These are phyloP conservation scores for Ornithorhynchus anatinus DNA, from an alignment of 2,113 vertebrate genomes.

Conservation along the genomic window DNA sequence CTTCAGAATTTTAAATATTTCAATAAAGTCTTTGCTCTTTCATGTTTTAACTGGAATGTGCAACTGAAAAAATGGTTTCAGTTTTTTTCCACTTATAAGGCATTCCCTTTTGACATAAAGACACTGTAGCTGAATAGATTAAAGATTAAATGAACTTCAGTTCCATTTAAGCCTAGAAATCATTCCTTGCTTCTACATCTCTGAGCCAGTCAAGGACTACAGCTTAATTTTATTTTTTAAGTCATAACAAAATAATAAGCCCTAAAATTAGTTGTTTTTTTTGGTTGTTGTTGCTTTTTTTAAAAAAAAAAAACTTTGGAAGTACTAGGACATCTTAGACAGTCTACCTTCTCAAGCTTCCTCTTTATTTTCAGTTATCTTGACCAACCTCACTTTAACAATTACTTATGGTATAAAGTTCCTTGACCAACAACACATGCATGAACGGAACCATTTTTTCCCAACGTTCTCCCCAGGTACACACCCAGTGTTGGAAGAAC, in stretches of 20 bases:
- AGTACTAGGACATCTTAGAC: neutral
- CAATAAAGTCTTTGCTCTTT: neutral
- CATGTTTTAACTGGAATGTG: neutral
- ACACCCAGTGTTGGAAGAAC: too few relatives aligned
- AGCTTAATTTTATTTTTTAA: neutral
- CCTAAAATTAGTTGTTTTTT: neutral
- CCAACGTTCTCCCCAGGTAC: too few relatives aligned
- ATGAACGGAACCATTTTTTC: too few relatives aligned
- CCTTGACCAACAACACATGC: too few relatives aligned
- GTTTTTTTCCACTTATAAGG: neutral
- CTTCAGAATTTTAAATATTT: constrained; percentile 16
- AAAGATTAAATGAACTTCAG: too few relatives aligned
- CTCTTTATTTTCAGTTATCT: neutral
- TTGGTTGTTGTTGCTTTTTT: too few relatives aligned
- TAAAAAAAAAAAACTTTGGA: constrained; percentile 2
- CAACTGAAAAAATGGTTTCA: neutral
- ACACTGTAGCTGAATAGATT: too few relatives aligned
- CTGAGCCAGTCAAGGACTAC: constrained; percentile 15
- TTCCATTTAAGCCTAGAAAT: neutral
- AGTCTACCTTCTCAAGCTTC: neutral
- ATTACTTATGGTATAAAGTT: too few relatives aligned
- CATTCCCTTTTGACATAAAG: too few relatives aligned
- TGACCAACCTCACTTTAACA: neutral
- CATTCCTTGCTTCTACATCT: neutral
- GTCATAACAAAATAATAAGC: neutral